phyloP scores from a whole-genome alignment of 2,113 vertebrate genomes.

The Nothocercus julius region DNA sequence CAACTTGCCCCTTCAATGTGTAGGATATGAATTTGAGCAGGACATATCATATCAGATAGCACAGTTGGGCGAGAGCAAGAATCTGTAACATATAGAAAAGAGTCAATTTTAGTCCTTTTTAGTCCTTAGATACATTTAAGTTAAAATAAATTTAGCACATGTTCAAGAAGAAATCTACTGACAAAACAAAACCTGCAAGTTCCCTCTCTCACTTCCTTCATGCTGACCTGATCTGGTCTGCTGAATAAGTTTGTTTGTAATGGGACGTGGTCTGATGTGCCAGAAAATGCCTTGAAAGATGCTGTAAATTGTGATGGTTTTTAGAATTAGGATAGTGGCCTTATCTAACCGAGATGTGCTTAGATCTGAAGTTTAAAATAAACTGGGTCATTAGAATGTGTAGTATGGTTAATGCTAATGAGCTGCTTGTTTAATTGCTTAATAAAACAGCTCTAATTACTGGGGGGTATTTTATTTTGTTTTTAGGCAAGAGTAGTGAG shows the following conservation, averaged over 20 bases:
- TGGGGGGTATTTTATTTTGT: neutral
- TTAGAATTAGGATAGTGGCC: neutral
- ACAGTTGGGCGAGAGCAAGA: neutral
- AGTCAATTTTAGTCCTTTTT: neutral
- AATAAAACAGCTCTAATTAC: constrained; percentile 21
- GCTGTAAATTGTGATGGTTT: neutral
- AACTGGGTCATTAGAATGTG: constrained; percentile 38
- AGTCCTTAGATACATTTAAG: neutral
- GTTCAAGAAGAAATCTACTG: neutral
- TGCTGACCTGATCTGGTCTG: neutral
- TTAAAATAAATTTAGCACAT: neutral
- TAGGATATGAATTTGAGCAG: neutral
- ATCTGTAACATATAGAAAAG: neutral
- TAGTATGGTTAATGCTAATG: constrained; percentile 5
- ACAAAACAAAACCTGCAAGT: neutral
- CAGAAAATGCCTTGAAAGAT: neutral
- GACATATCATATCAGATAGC: neutral
- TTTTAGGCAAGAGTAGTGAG: neutral
- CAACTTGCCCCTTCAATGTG: neutral
- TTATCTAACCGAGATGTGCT: constrained; percentile 23
- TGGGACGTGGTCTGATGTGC: neutral
- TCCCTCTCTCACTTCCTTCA: neutral
- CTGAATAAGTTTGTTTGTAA: neutral
- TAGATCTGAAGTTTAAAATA: constrained; percentile 36
- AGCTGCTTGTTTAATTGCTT: constrained; percentile 36